Evolutionary conservation across 2,113 vertebrate genomes (phyloP), one percentile per base, ranked within the genome.

Genomic region (Indri indri): DNA sequence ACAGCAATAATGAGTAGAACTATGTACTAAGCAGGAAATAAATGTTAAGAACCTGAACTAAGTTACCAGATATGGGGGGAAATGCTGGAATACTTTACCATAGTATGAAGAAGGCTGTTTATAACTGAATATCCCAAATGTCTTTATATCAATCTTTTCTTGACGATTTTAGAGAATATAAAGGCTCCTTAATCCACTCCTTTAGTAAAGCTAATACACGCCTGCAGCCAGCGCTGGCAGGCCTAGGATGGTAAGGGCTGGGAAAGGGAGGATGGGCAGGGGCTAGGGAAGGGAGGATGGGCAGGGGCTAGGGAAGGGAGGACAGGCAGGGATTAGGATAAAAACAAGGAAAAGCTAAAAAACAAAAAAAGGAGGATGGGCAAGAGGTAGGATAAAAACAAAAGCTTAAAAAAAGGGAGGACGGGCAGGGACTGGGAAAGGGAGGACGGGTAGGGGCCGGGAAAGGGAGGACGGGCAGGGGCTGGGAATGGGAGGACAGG

Each of bases 31-130:
- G 23, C 42, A 92, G 34, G 57, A 91, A 88, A 77, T 65, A 79
- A 88, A 77, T 23, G 16, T 73, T 74, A 88, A 90, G 68, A 89
- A 94, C 34, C 25, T 91, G 37, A 92, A 71, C 22, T 61, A 86
- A 61, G 16, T 61, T 83, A 93, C 63, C 5, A 91, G 52, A 93
- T 70, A 95, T 27, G 37, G 2, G 61, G 16, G 71, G 16, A 66
- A 12, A 54, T 57, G 45, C 12, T 54, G 23, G 34, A 94, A 92
- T 94, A 95, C 80, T 63, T 92, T 92, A 88, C 95, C 70, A 94
- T n/a, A 30, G 22, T 61, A 77, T 22, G 18, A 50, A 13, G 22
- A 86, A 81, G 20, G 23, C 71, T 83, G 74, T 90, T 83, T 74
- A 84, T 74, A 84, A 87, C 5, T 77, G 52, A 94, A 7, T 40